Conservation (phyloP, 2,113 vertebrate species). For the Aviceda subcristata region DNA sequence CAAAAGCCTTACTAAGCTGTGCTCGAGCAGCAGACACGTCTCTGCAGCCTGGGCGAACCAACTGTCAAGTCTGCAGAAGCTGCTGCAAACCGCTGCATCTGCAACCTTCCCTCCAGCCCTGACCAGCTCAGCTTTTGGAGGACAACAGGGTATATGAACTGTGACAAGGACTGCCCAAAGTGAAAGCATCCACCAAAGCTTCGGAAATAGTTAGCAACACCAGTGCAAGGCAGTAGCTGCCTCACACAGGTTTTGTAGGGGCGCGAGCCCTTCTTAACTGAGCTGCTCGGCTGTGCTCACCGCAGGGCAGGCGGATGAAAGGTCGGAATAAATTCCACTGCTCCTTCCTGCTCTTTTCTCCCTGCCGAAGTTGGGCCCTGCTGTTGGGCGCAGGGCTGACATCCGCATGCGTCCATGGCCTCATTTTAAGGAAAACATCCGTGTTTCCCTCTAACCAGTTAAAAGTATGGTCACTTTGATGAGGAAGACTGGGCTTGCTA, state of each 20-base stretch:
- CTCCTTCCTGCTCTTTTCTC: background rate
- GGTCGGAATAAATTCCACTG: background rate
- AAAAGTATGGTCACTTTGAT: background rate
- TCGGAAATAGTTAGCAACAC: background rate
- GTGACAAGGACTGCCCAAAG: background rate
- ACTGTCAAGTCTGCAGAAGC: background rate
- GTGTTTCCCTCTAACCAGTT: background rate
- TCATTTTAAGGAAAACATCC: background rate
- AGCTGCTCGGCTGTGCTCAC: background rate
- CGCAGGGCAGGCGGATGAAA: background rate
- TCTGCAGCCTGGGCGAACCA: background rate
- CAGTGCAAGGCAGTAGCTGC: background rate
- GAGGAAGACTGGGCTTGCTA: background rate
- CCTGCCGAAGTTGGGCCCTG: accelerated
- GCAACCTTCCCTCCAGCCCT: background rate
- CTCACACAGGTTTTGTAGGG: background rate
- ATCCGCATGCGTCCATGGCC: accelerated
- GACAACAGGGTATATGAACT: background rate
- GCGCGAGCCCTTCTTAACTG: background rate
- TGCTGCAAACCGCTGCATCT: background rate
- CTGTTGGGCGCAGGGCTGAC: accelerated
- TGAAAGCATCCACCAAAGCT: background rate
- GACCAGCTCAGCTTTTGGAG: background rate
- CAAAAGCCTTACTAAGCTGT: background rate
- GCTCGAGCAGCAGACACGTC: accelerated